These are phyloP conservation scores for Plutomurus gul DNA, from an alignment of 1,140 invertebrate genomes.

Conservation along the genomic window DNA sequence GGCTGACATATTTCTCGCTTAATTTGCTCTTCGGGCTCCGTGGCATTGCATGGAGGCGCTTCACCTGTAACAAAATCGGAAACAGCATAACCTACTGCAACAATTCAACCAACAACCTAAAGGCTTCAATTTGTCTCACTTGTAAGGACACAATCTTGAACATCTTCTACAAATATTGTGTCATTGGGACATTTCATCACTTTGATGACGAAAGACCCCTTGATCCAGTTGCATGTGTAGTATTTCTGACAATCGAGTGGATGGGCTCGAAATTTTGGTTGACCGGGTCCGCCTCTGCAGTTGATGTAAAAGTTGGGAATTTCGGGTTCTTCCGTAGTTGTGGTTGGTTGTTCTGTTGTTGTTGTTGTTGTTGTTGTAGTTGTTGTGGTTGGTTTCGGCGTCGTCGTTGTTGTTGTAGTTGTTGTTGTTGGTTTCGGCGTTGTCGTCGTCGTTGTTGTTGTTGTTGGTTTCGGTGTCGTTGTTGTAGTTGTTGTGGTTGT, in stretches of 20 bases:
- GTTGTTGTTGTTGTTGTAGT: conserved; percentile 27
- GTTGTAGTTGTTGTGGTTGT: conserved; percentile 29
- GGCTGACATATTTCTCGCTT: neutral
- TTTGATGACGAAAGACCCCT: conserved; percentile 47
- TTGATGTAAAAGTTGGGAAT: conserved; percentile 42
- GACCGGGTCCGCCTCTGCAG: conserved; percentile 44
- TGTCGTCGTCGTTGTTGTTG: conserved; percentile 28
- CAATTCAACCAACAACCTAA: too few relatives aligned
- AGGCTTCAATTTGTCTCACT: too few relatives aligned
- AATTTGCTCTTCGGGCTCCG: neutral
- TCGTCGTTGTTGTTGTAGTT: conserved; percentile 7
- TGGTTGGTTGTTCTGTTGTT: neutral
- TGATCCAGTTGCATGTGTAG: conserved; percentile 50
- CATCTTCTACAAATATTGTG: conserved; percentile 43
- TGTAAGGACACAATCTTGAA: conserved; percentile 42
- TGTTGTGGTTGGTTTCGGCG: conserved; percentile 16
- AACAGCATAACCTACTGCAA: too few relatives aligned
- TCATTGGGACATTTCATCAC: conserved; percentile 46
- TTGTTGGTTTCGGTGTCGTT: conserved; percentile 18
- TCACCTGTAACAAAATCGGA: neutral
- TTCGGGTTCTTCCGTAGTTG: conserved; percentile 37
- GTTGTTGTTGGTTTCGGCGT: neutral
- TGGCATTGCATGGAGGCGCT: conserved; percentile 41
- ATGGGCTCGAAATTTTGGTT: conserved; percentile 46
- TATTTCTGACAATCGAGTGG: conserved; percentile 51